Evolutionary conservation across 2,888 invertebrate genomes (phyloP).

Genomic region (Lithosia quadra): DNA sequence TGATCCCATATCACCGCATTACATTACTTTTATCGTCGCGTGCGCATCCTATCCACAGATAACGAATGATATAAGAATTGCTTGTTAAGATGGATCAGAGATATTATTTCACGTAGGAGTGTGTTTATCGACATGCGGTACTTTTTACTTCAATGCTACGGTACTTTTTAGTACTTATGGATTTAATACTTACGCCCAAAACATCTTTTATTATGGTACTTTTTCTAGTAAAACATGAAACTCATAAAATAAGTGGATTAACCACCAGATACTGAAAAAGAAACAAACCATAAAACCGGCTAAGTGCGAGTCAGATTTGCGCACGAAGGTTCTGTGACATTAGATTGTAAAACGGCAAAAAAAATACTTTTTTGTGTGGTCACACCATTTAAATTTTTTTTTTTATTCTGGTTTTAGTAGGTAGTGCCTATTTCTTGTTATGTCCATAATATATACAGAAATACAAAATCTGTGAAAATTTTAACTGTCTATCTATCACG

Average conservation of each 20-base stretch:
- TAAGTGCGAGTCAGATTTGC: too few relatives aligned
- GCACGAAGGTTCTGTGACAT: too few relatives aligned
- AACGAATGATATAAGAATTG: constrained; percentile 43
- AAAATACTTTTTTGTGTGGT: too few relatives aligned
- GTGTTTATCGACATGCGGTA: background rate
- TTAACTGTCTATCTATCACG: too few relatives aligned
- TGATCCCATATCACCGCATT: constrained; percentile 51
- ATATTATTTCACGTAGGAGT: constrained; percentile 30
- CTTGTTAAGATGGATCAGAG: constrained; percentile 46
- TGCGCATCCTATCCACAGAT: constrained; percentile 46
- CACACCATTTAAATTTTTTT: too few relatives aligned
- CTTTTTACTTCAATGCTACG: background rate
- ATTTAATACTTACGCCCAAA: background rate
- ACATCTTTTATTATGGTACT: background rate
- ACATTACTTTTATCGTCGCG: constrained; percentile 54
- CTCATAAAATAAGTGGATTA: background rate
- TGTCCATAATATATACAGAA: too few relatives aligned
- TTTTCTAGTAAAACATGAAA: background rate
- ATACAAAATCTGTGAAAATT: too few relatives aligned
- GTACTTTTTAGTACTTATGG: background rate
- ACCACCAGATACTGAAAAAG: too few relatives aligned
- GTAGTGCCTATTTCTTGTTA: too few relatives aligned
- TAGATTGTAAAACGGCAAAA: too few relatives aligned
- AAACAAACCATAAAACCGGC: too few relatives aligned
- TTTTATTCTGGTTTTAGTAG: too few relatives aligned